Evolutionary conservation across 2,888 invertebrate species (phyloP), one percentile per base, ranked within the genome.

Genomic region (Aleiodes testaceus): DNA sequence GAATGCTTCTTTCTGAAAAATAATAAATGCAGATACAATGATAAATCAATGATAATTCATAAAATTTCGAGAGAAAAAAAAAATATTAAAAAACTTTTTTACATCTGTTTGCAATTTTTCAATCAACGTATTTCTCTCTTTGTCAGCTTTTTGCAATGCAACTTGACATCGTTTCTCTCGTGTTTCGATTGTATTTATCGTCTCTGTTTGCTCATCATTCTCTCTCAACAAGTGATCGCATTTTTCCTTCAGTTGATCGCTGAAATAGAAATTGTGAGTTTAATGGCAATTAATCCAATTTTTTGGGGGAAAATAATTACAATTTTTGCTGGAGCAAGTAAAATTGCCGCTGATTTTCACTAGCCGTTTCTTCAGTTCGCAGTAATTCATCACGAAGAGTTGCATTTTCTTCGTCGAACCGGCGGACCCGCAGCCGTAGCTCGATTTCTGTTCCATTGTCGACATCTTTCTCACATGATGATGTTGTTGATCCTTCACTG

Each of bases 201-300:
- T 47, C 45, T 79, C 78, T 12, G 73, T 77, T 16, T 75, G 76
- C n/a, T 80, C 78, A 61, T 82, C 81, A 71, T 78, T 77, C 63
- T 82, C 80, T 36, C 74, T 75, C 70, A 75, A 72, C 42, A 80
- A 53, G 14, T 73, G 70, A 47, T 65, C 70, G 63, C 65, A 79
- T 67, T 77, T 76, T 42, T 78, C 75, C 22, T 50, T 79, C 42
- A 73, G 65, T 50, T 75, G 69, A 11, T 80, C 78, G 42, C 81
- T 81, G 64, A 50, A 50, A 63, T 67, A 36, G 9, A 36, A 6
- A 36, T 9, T 9, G 7, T 36, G 0, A 3, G 9, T 36, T 36
- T 36, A 7, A 11, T 36, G 11, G 36, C 36, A 2, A 36, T 36
- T 36, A 11, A 36, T 36, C 11, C 3, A 36, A 0, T 7, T 1